A percentile compares a stretch with the other conserved stretches of the same genome.
Evolutionary conservation across 2,797 vertebrate genomes (phyloP).

Genomic region (Sarcoramphus papa): DNA sequence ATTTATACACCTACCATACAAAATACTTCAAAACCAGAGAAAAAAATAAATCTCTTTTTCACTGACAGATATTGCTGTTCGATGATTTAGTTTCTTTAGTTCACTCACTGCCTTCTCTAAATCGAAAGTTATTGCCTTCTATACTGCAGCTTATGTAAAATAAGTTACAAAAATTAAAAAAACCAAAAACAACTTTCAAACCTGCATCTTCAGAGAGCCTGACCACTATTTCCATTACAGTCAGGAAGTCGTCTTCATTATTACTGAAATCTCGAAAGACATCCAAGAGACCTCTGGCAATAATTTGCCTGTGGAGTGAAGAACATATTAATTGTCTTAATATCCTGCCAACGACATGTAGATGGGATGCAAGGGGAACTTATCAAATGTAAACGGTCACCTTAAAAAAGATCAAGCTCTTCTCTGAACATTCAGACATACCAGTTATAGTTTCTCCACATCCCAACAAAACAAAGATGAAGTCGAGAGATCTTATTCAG

Average conservation of each 20-base stretch:
- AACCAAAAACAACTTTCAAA: constrained; percentile 40
- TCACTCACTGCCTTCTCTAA: background rate
- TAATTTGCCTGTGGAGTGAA: constrained; percentile 79
- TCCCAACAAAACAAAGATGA: background rate
- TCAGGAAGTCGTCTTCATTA: constrained; percentile 88
- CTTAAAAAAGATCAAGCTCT: background rate
- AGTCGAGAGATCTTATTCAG: background rate
- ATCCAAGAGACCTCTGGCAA: constrained; percentile 86
- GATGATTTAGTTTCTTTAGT: background rate
- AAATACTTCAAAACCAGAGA: background rate
- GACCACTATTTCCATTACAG: constrained; percentile 87
- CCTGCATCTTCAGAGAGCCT: constrained; percentile 92
- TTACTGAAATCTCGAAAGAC: constrained; percentile 87
- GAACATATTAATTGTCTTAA: background rate
- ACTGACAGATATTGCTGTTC: background rate
- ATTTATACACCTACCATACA: background rate
- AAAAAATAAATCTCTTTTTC: background rate
- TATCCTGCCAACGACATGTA: rapidly evolving
- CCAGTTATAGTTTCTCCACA: background rate
- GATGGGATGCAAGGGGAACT: background rate
- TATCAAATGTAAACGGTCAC: background rate
- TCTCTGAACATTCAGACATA: background rate
- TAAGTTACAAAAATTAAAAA: background rate
- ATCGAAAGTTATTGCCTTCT: background rate
- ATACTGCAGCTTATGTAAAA: background rate